These are phyloP conservation scores for Seira sanloemensis DNA, from an alignment of 2,888 invertebrate species.

Conservation along the genomic window DNA sequence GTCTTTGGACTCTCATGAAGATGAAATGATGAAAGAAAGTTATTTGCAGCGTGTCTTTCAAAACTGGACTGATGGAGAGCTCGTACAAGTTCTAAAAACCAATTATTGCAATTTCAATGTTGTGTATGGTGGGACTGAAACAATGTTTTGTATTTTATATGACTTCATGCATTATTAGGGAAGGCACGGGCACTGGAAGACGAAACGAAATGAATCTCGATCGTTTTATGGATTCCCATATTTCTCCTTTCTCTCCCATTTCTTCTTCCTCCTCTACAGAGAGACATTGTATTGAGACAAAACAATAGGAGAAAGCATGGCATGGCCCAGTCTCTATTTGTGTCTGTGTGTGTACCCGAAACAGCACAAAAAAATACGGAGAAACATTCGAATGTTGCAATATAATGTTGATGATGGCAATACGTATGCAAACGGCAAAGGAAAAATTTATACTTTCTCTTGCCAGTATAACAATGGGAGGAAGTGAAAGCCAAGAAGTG, in stretches of 20 bases:
- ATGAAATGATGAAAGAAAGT: no score
- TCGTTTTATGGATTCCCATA: not conserved
- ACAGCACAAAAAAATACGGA: no score
- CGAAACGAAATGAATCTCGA: not conserved
- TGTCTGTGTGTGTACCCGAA: not conserved
- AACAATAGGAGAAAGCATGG: no score
- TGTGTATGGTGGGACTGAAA: not conserved
- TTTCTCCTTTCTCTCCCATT: not conserved
- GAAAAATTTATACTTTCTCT: not conserved
- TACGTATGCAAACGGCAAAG: constrained; percentile 11
- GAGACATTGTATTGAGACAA: no score
- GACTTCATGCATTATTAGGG: not conserved
- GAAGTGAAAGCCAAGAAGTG: constrained; percentile 6
- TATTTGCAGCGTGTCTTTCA: no score
- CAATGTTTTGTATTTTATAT: not conserved
- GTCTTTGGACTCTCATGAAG: no score
- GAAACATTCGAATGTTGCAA: constrained; percentile 29
- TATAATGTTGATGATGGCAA: not conserved
- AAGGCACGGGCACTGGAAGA: no score
- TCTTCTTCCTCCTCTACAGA: no score
- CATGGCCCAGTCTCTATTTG: no score
- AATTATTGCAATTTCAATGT: not conserved
- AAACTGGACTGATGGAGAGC: no score
- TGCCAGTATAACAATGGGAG: not conserved
- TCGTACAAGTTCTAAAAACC: not conserved